These are phyloP conservation scores for Engystomops pustulosus DNA, from an alignment of 2,113 vertebrate genomes.

Conservation along the genomic window DNA sequence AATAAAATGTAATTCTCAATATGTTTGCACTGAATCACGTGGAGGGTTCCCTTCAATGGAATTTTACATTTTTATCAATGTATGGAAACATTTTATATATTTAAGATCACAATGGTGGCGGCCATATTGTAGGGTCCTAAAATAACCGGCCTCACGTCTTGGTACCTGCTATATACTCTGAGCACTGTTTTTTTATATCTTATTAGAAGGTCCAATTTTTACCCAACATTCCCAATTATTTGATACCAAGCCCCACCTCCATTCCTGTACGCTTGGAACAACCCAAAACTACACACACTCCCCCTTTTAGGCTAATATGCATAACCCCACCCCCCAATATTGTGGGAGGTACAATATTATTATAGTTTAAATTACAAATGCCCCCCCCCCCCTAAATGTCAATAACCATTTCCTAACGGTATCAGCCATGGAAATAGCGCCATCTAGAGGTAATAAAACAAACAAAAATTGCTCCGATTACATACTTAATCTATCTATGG, in stretches of 20 bases:
- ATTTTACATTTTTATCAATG: not conserved
- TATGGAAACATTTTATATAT: slow-evolving; percentile 1
- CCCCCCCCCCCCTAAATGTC: too few species aligned
- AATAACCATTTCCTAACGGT: not conserved
- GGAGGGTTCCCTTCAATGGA: not conserved
- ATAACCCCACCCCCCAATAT: not conserved
- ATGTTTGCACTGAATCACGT: slow-evolving; percentile 14
- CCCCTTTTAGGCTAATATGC: not conserved
- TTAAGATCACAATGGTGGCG: not conserved
- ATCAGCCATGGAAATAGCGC: not conserved
- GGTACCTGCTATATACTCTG: too few species aligned
- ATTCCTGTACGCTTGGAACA: too few species aligned
- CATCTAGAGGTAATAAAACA: not conserved
- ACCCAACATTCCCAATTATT: too few species aligned
- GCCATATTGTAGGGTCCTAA: not conserved
- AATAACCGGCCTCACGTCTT: too few species aligned
- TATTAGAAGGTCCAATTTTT: too few species aligned
- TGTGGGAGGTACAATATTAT: too few species aligned
- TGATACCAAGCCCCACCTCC: not conserved
- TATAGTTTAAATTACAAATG: too few species aligned
- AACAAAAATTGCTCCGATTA: too few species aligned
- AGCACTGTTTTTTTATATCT: too few species aligned
- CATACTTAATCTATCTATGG: too few species aligned
- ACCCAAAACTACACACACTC: not conserved
- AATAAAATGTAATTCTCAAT: too few species aligned